Base-by-base conservation (phyloP, 1,140 invertebrate genomes). In the Atta colombica region DNA sequence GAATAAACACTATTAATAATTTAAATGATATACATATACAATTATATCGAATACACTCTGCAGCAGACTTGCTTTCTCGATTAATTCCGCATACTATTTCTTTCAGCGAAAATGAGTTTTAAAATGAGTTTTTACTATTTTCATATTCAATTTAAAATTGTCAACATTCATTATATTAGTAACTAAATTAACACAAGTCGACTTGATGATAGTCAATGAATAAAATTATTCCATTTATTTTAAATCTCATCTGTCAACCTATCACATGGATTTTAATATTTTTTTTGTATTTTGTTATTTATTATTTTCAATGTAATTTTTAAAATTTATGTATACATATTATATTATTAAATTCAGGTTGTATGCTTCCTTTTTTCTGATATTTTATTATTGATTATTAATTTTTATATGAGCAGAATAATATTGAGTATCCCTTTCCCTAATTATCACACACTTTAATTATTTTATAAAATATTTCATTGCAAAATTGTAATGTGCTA, bases 371-470 rank as follows among this genome's bases (percentile, higher is more conserved):
- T 7, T n/a, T 39, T 66, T 12, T 8, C 8, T 16, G 0, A 39
- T 35, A 35, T 66, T 66, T 66, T 5, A n/a, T 66, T 66, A 66
- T 66, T 66, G 39, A 39, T 39, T 39, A 45, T 45, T 10, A 39
- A 39, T 1, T 25, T 21, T 25, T 28, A 51, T 16, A 25, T 18
- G 1, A 8, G 31, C 31, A 8, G 8, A 66, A 66, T n/a, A 39
- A 66, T 39, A 35, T 66, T 39, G 18, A 28, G 10, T 31, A 1
- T 66, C 8, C 12, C 3, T 66, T 66, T 5, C 18, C 6, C 8
- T 7, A 16, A 4, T 49, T 16, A 49, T 3, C 14, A 28, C 14
- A 21, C 1, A 28, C 21, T 68, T 45, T 45, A 39, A 39, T 14
- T 14, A 45, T 65, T 61, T 66, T 65, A 31, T 66, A 8, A 39